Conservation (phyloP, 2,797 vertebrate species). For the Philypnodon macrostomus region DNA sequence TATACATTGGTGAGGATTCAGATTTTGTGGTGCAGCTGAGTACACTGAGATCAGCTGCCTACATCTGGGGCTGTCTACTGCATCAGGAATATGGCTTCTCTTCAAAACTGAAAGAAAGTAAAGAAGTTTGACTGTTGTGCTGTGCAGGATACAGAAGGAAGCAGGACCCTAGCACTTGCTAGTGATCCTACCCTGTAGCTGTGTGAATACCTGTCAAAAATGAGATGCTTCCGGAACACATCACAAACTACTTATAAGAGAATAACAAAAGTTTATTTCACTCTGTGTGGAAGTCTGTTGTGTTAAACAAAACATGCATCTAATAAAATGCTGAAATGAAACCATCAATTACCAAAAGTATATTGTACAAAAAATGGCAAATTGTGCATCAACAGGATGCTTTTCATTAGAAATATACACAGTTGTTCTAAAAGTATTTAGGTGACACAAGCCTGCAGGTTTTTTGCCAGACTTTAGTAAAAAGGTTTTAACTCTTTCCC, state of each 20-base stretch:
- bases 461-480: no score
- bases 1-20: constrained; percentile 29
- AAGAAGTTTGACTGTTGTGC: constrained; percentile 22
- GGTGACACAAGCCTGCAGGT: no score
- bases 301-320: no score
- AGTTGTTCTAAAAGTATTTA: no score
- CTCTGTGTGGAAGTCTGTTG: not conserved
- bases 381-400: no score
- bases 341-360: no score
- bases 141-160: constrained; percentile 28
- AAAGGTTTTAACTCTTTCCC: no score
- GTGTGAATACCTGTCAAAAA: constrained; percentile 11
- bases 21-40: constrained; percentile 53
- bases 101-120: constrained; percentile 26
- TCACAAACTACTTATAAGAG: constrained; percentile 7
- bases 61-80: constrained; percentile 52
- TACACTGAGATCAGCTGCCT: constrained; percentile 51
- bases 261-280: not conserved
- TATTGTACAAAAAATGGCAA: no score
- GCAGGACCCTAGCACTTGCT: constrained; percentile 5
- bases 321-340: no score
- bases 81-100: constrained; percentile 52
- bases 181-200: constrained; percentile 9
- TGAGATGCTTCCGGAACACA: constrained; percentile 1
- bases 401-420: no score